phyloP scores from a whole-genome alignment of 2,113 vertebrate genomes.

The Petaurus breviceps region DNA sequence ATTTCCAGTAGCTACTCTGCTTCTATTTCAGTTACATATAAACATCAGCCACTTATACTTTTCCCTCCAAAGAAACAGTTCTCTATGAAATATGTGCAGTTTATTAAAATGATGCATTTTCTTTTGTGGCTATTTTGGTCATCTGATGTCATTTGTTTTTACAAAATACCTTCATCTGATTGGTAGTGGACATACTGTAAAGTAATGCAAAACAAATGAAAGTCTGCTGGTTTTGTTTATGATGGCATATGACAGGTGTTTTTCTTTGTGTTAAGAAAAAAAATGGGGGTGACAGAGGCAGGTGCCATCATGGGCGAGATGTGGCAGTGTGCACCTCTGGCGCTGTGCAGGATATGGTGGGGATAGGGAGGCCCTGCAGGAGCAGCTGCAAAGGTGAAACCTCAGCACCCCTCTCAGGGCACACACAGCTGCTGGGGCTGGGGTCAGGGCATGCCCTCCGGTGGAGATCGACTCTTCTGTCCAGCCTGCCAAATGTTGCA shows the following conservation, averaged over 20 bases:
- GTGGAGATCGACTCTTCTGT: constrained; percentile 86
- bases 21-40: background rate
- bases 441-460: background rate
- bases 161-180: constrained; percentile 37
- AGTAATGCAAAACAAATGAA: constrained; percentile 73
- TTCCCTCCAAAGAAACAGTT: background rate
- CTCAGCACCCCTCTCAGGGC: background rate
- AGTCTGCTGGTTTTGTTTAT: constrained; percentile 59
- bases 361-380: background rate
- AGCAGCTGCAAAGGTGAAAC: background rate
- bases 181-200: constrained; percentile 61
- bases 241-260: constrained; percentile 54
- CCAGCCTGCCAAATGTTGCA: constrained; percentile 88
- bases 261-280: constrained; percentile 47
- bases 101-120: constrained; percentile 28
- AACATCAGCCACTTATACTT: background rate
- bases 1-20: background rate
- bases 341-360: background rate
- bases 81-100: background rate
- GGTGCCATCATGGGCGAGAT: background rate
- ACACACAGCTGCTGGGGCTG: constrained; percentile 80
- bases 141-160: constrained; percentile 53
- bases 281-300: background rate
- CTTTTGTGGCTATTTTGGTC: constrained; percentile 31
- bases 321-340: background rate